Evolutionary conservation across 2,888 invertebrate genomes (phyloP), one percentile per base, ranked within the genome.

Genomic region (Pelosia muscerda): DNA sequence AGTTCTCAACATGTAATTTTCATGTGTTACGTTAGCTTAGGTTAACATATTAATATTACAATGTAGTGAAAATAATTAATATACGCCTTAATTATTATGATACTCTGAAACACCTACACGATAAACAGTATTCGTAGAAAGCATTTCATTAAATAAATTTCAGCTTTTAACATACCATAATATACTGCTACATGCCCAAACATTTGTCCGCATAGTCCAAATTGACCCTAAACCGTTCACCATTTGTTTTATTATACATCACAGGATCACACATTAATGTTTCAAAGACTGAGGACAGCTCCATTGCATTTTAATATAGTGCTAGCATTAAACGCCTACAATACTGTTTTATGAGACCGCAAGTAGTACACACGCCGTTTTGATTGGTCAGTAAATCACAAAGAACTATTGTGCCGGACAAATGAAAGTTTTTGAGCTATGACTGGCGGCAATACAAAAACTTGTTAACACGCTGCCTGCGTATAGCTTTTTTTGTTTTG

Each of bases 241-340:
- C 23, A 59, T 59, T 59, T 59, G 15, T 59, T 59, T 38, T 25
- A 59, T 59, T 59, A 38, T 19, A 23, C 23, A 65, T 62, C 56
- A 65, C 65, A 56, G 66, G 59, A 38, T 49, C 49, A 72, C 68
- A 60, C 68, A 76, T 78, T 75, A 81, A 81, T 78, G 59, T 76
- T 81, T 73, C 61, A 77, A 57, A 61, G 64, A 59, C 61, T 73
- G 65, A 62, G 74, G 73, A 69, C 73, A 66, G 63, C 62, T 64
- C 68, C 65, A 71, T 79, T 79, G 76, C 79, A 76, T 81, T 73
- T 81, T 81, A 79, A 81, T 81, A 67, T 68, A 63, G 31, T 62
- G 65, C 65, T 65, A 66, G 69, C 62, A 63, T 65, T 69, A 58
- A 71, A 63, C 61, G 62, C 53, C 60, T 60, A 71, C 72, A 71